These are phyloP conservation scores for Melanogrammus aeglefinus DNA, from an alignment of 2,797 vertebrate species.

Conservation along the genomic window DNA sequence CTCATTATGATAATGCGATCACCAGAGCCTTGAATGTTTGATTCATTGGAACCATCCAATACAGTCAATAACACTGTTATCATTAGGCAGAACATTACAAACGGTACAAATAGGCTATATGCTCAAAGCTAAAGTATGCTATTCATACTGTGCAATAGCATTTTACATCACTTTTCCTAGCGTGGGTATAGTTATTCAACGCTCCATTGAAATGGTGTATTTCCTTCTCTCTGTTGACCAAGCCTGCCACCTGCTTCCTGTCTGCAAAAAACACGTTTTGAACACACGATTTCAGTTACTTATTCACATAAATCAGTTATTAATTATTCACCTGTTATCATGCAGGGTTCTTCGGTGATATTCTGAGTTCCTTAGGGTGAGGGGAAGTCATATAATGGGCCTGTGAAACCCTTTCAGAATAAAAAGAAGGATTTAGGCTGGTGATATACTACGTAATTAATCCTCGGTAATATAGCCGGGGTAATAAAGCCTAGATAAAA, in stretches of 20 bases:
- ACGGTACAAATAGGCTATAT: not conserved
- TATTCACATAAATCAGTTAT: constrained; percentile 24
- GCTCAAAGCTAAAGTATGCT: too few species aligned
- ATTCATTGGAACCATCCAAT: not conserved
- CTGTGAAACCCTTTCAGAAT: not conserved
- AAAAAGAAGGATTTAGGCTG: not conserved
- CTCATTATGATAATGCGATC: constrained; percentile 17
- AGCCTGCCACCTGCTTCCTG: not conserved
- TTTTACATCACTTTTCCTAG: too few species aligned
- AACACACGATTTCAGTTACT: constrained; percentile 11
- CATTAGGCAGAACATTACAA: too few species aligned
- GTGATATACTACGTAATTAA: too few species aligned
- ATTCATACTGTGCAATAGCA: too few species aligned
- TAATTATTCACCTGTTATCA: constrained; percentile 18
- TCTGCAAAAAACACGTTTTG: not conserved
- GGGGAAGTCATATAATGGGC: not conserved
- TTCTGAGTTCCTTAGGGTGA: not conserved
- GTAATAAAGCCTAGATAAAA: too few species aligned
- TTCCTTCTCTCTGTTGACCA: not conserved
- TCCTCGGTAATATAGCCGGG: too few species aligned
- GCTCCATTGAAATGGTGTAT: not conserved
- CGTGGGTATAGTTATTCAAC: not conserved
- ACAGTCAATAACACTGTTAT: not conserved
- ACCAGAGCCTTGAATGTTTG: constrained; percentile 11
- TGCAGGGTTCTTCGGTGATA: not conserved